These are phyloP conservation scores for Rhinolophus sinicus DNA, from an alignment of 2,113 vertebrate species.

Conservation along the genomic window DNA sequence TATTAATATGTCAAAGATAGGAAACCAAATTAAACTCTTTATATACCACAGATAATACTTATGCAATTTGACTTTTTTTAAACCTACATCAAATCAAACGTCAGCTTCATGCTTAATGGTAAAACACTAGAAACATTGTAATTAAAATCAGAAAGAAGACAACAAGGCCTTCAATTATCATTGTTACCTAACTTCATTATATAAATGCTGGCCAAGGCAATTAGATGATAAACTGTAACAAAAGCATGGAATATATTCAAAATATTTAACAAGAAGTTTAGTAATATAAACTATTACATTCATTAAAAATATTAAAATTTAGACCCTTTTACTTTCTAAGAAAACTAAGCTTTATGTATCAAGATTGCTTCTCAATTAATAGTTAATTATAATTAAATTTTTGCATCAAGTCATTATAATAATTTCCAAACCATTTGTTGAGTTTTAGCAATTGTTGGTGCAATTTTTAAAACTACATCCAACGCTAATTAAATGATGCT, in stretches of 20 bases:
- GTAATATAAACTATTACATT: conserved; percentile 10
- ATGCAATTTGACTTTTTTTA: conserved; percentile 36
- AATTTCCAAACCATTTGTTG: conserved; percentile 12
- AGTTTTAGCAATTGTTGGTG: conserved; percentile 15
- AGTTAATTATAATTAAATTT: conserved; percentile 1
- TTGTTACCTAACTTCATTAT: background rate
- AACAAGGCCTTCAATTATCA: background rate
- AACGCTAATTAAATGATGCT: background rate
- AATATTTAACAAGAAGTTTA: conserved; percentile 21
- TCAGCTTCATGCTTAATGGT: conserved; percentile 21
- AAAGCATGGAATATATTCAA: background rate
- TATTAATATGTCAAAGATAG: conserved; percentile 63
- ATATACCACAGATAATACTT: conserved; percentile 32
- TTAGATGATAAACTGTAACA: conserved; percentile 22
- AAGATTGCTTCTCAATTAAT: background rate
- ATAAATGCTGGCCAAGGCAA: background rate
- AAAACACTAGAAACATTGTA: conserved; percentile 50
- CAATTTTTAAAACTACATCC: background rate
- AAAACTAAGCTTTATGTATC: conserved; percentile 2
- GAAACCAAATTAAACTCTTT: conserved; percentile 53
- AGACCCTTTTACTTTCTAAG: conserved; percentile 7
- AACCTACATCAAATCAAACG: conserved; percentile 48
- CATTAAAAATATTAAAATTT: conserved; percentile 20
- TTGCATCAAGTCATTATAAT: background rate
- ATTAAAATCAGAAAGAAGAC: conserved; percentile 53